A percentile compares a stretch with the other conserved stretches of the same genome.
Evolutionary conservation across 2,888 invertebrate genomes (phyloP).

Genomic region (Plebejus melissa): DNA sequence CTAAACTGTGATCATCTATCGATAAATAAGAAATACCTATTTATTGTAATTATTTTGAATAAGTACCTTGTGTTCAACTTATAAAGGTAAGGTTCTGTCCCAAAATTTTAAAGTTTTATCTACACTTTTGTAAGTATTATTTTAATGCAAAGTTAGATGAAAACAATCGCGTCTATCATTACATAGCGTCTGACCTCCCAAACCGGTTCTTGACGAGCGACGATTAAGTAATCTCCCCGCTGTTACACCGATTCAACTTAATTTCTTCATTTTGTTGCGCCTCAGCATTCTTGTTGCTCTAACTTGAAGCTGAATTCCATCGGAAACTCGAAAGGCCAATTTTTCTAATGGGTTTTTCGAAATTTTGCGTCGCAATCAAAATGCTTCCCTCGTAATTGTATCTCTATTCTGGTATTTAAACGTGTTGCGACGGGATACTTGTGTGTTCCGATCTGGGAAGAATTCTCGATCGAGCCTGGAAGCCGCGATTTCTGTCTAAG

Average conservation of each 20-base stretch:
- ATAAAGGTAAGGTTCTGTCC: neutral
- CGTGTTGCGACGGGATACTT: conserved; percentile 29
- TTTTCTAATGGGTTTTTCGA: conserved; percentile 64
- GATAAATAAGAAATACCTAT: neutral
- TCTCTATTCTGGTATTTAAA: conserved; percentile 34
- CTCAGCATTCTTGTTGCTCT: conserved; percentile 47
- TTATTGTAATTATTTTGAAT: neutral
- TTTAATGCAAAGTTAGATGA: conserved; percentile 42
- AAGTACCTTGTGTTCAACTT: neutral
- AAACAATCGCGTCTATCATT: conserved; percentile 51
- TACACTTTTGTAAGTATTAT: neutral
- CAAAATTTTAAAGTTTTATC: neutral
- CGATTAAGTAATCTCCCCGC: conserved; percentile 68
- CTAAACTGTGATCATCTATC: no score
- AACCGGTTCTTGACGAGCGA: conserved; percentile 56
- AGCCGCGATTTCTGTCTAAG: conserved; percentile 6
- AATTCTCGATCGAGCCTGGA: neutral
- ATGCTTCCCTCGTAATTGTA: conserved; percentile 48
- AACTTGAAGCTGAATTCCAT: conserved; percentile 39
- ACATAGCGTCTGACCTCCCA: conserved; percentile 51
- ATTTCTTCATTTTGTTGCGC: conserved; percentile 70
- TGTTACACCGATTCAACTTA: conserved; percentile 69
- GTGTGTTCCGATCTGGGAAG: conserved; percentile 33
- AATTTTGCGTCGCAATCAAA: conserved; percentile 44
- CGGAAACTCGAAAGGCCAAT: conserved; percentile 59